Evolutionary conservation across 2,797 vertebrate species (phyloP), one percentile per base, ranked within the genome.

Genomic region (Intellagama lesueurii): DNA sequence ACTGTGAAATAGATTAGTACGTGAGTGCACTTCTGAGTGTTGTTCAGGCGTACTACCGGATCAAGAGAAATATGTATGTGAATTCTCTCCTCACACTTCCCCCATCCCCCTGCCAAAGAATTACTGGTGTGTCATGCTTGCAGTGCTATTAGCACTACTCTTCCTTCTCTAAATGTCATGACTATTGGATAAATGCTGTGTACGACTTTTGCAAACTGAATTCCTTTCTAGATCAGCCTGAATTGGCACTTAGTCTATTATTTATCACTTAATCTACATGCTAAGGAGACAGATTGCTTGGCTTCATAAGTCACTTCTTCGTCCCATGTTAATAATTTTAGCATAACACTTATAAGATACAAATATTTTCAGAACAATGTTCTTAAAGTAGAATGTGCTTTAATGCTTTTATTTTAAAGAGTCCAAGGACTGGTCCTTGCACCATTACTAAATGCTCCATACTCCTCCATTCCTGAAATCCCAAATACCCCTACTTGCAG

Each of bases 241-340:
- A 73, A 85, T 73, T 85, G 73, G 28, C 40, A 69, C 30, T 81
- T 81, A 8, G n/a, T 19, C 30, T 49, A n/a, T 84, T 85, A 73
- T 68, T 32, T 84, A 49, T 35, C 28, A 68, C 28, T 47, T 68
- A 22, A 40, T 16, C 32, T 87, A 30, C 30, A 72, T 73, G 17
- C 72, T 72, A 44, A 44, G 70, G 26, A 3, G 19, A 35, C 35
- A 79, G 60, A 60, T 85, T 44, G 12, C n/a, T 60, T 70, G 12
- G 8, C 11, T 80, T 80, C 77, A 85, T 66, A 85, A 85, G 49
- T n/a, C 49, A 24, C 11, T 17, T 89, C 22, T 80, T 85, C 68
- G 35, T 24, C 47, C 9, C 32, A 30, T 79, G 30, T 35, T 86
- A 40, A 40, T 73, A 5, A 83, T 68, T 49, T 88, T 49, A 76